Conservation (phyloP, 2,888 invertebrate genomes). For the Caenorhabditis zanzibari region DNA sequence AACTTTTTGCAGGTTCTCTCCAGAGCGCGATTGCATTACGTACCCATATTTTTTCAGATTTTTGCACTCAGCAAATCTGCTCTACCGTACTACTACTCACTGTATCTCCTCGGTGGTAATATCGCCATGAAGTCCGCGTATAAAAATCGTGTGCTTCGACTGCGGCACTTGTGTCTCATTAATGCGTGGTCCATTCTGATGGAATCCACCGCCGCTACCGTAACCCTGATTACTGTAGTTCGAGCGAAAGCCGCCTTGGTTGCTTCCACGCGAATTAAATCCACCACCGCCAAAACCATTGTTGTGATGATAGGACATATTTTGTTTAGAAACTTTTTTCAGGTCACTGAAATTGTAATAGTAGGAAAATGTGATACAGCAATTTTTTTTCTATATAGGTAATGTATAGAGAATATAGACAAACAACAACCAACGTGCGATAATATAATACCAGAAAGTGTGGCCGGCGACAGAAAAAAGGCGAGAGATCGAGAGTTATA, state of each 20-base stretch:
- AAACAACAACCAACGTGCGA: not conserved
- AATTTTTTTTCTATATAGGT: too few relatives aligned
- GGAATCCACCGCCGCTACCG: conserved; percentile 32
- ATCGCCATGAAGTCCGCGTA: conserved; percentile 76
- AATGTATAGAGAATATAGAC: too few relatives aligned
- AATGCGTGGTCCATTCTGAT: conserved; percentile 63
- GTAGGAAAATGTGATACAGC: too few relatives aligned
- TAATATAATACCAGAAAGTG: not conserved
- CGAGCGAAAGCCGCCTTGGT: too few relatives aligned
- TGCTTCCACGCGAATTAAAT: not conserved
- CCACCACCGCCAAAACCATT: not conserved
- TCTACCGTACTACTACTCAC: conserved; percentile 50
- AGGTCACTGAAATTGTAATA: too few relatives aligned
- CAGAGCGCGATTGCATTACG: not conserved
- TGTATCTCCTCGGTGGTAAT: conserved; percentile 75
- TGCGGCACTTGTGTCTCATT: conserved; percentile 82
- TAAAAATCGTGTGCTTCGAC: conserved; percentile 80
- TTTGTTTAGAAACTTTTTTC: not conserved
- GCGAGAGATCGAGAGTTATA: not conserved
- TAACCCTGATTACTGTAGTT: not conserved
- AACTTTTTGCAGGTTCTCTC: too few relatives aligned
- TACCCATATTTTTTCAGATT: too few relatives aligned
- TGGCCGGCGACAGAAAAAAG: too few relatives aligned
- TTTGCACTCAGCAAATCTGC: too few relatives aligned
- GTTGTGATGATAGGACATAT: conserved; percentile 32